Conservation (phyloP, 2,113 vertebrate genomes). For the Mellivora capensis region DNA sequence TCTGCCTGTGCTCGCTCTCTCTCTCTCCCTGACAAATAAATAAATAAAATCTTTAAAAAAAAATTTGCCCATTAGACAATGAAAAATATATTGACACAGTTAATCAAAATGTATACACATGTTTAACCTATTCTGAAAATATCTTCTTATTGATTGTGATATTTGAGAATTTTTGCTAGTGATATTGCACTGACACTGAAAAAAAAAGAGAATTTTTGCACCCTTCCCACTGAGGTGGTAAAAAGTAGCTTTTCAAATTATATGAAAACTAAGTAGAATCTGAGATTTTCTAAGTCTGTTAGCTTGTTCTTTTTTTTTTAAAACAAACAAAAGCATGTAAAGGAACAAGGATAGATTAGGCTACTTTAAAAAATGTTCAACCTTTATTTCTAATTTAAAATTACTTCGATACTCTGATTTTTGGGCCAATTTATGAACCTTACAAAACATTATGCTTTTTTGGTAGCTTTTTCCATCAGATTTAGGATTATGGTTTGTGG, state of each 20-base stretch:
- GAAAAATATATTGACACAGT: not conserved
- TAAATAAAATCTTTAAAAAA: no score
- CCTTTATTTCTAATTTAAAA: not conserved
- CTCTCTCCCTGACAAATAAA: no score
- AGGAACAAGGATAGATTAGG: not conserved
- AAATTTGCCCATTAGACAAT: not conserved
- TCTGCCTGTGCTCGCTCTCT: no score
- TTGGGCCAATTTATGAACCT: not conserved
- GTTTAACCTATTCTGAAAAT: not conserved
- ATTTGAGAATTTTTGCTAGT: not conserved
- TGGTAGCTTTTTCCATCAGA: not conserved
- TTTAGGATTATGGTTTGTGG: not conserved
- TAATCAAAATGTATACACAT: slow-evolving; percentile 9
- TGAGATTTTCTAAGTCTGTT: not conserved
- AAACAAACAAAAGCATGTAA: not conserved
- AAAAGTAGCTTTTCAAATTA: slow-evolving; percentile 7
- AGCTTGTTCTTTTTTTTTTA: not conserved
- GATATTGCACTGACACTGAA: no score
- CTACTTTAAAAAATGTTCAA: not conserved
- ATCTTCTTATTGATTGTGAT: not conserved
- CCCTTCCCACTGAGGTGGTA: not conserved
- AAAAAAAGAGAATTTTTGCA: not conserved
- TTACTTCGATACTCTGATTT: not conserved
- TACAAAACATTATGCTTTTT: not conserved
- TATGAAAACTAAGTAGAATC: not conserved